Evolutionary conservation across 1,140 invertebrate genomes (phyloP), one percentile per base, ranked within the genome.

Genomic region (Trypoxylus dichotomus): DNA sequence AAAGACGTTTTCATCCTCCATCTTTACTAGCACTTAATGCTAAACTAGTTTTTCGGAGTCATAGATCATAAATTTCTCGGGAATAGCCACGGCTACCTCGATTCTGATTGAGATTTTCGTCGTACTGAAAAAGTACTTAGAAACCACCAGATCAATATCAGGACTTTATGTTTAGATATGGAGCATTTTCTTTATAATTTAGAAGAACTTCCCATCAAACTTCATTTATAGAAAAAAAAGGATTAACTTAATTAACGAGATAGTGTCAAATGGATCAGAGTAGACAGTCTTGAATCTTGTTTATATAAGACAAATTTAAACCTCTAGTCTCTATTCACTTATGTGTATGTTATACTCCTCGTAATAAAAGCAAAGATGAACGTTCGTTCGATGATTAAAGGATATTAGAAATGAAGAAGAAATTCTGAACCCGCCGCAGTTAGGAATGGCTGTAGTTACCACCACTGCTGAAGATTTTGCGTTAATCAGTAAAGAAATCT

Each of bases 211-310:
- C 60, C 13, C 15, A 63, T 10, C 60, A 63, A 63, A 63, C 60
- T 63, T 63, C 60, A 63, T 63, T 63, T 63, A 63, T 63, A 24
- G 15, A 63, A 63, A n/a, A 63, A 19, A 63, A 63, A 63, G 8
- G 60, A 63, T 13, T n/a, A 63, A n/a, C 13, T 63, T 63, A 63
- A 21, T 63, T 11, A n/a, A 63, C 60, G 60, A 21, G 60, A 63
- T 63, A 63, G 60, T 63, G 60, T 63, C 25, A 63, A 63, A n/a
- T 27, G 60, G 60, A 63, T 63, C 21, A 63, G 60, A 63, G 60
- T 63, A 8, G 60, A 63, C 60, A 63, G 25, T 63, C 21, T 63
- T n/a, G 60, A 19, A 21, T 63, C 21, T 63, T 63, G 21, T 63
- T 63, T 63, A 63, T 63, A 63, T 63, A 63, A 63, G n/a, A 63